Evolutionary conservation across 2,888 invertebrate species (phyloP), one percentile per base, ranked within the genome.

Genomic region (Mactromeris polynyma): DNA sequence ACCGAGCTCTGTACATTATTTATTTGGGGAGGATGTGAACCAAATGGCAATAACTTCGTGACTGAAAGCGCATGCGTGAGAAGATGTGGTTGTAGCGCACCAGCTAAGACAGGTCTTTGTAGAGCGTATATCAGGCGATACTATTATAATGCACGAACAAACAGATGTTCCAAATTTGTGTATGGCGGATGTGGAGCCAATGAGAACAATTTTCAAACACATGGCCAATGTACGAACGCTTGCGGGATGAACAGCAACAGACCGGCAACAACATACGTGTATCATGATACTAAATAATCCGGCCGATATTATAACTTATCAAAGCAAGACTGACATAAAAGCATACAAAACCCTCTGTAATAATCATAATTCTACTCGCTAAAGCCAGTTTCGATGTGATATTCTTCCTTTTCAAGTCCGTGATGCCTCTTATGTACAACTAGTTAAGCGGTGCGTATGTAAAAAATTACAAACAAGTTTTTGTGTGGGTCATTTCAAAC

Each of bases 41-140:
- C 79, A 79, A 79, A 79, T 42, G 79, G 42, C n/a, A 79, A 79
- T 21, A 79, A 79, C 40, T 79, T 79, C 26, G 26, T 2, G 9
- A 79, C 42, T 0, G n/a, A 79, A 46, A 2, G 11, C 2, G 42
- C 36, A 40, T 79, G 79, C 40, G 79, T 26, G 2, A 40, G n/a
- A 42, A 40, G 26, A 79, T 79, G 79, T 14, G 26, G 31, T 17
- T 73, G 73, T 19, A 31, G 14, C 33, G 36, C 36, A 17, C 46
- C 46, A 17, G 46, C 46, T 17, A 46, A 46, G 46, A 46, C 46
- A 19, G 84, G 84, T n/a, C 42, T 51, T 0, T 84, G 84, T 33
- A 78, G 31, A 84, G 84, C 33, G 2, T 0, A 9, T 0, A n/a
- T 77, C 26, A 77, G 31, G 17, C 19, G 84, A 1, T 84, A 77